Base-by-base conservation (phyloP, 1,140 invertebrate genomes). In the Solenopsis invicta region DNA sequence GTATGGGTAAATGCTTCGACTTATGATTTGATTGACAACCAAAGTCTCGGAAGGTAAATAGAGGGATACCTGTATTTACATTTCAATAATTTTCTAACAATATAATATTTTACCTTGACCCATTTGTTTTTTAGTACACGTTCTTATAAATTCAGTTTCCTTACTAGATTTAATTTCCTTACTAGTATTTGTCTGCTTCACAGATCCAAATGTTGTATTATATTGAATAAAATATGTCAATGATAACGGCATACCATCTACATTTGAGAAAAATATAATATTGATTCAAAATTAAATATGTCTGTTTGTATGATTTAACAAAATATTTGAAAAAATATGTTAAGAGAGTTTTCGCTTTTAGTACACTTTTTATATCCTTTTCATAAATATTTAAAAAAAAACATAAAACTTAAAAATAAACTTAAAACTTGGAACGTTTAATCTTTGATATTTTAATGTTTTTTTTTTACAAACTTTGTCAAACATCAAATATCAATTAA, bases 221-320 rank as follows among this genome's bases (percentile, higher is more conserved):
- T 94, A 94, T 21, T 94, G 92, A 9, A 94, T 90, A 81, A 93
- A 94, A 90, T 94, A 95, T 24, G 92, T 94, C 61, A 93, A 85
- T 24, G 92, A 90, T 29, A 88, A 45, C 54, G 91, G 90, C 21
- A 77, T 24, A 61, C 76, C 88, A 87, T 94, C 92, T 72, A 89
- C 89, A 16, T 77, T 92, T 92, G 9, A 69, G 81, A 56, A 75
- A 61, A 45, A 67, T 69, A 75, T 29, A 72, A 34, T 59, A 9
- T 66, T 9, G 45, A 52, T 77, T 52, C 21, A 0, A 66, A 16
- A 45, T 81, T 4, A 62, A 48, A 64, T 34, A n/a, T 37, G 4
- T 59, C 10, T 71, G 8, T 29, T 29, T 2, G 21, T 1, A 48
- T 6, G 21, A 10, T 54, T 52, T 29, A 29, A 29, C 29, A 29